Base-by-base conservation (phyloP, 2,797 vertebrate genomes). In the Melanogrammus aeglefinus region DNA sequence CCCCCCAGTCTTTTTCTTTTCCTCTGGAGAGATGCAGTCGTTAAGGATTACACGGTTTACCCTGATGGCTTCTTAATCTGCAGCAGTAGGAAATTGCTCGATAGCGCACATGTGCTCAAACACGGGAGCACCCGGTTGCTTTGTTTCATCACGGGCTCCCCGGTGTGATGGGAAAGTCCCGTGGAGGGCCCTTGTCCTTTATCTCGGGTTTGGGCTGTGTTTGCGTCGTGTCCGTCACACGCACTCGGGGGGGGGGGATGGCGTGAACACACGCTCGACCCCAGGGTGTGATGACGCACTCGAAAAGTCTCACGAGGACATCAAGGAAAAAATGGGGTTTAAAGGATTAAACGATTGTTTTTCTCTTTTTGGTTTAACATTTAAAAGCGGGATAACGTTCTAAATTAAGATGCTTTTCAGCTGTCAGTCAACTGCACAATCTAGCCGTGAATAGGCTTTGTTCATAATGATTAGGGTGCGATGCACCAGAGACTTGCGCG, bases 71-170 rank as follows among this genome's bases (percentile, higher is more conserved):
- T 73, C 47, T 57, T 57, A 57, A 57, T 57, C 16, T 57, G 4
- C 18, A 57, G 18, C 47, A 70, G 12, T 78, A 82, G 83, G 82
- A 89, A 83, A 88, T 86, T 1, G 80, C 39, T 75, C 76, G 72
- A 79, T 82, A 75, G 77, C 29, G 57, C 33, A 2, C 33, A 14
- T 35, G 79, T 81, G 75, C 12, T 79, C 21, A 75, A 77, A 79
- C 63, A 79, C 31, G 78, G 39, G 57, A 39, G 51, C 35, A 39
- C 14, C 76, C 7, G 27, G 57, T 70, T 83, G 77, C 73, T 84
- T 77, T 79, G 75, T 85, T 83, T 73, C 31, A 78, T 78, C 10
- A 10, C 29, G 10, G 44, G 21, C 72, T n/a, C n/a, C 16, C 21
- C 9, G 39, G 39, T 74, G 27, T 24, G 47, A 31, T 27, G 36